These are phyloP conservation scores for Brachymystax lenok DNA, from an alignment of 2,797 vertebrate species.

Conservation along the genomic window DNA sequence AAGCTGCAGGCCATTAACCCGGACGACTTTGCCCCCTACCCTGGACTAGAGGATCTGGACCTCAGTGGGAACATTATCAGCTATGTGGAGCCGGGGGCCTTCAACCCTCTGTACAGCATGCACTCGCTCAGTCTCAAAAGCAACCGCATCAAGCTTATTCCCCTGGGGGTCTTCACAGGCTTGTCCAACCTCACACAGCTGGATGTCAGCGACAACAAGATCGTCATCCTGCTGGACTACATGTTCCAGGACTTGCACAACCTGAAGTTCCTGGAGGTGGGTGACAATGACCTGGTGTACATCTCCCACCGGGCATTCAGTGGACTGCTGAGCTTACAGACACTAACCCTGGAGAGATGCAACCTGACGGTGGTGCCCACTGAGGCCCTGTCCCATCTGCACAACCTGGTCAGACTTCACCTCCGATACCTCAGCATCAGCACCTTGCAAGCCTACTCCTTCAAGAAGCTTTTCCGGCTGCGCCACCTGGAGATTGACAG, in stretches of 20 bases:
- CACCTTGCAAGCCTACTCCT: conserved; percentile 89
- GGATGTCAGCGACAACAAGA: conserved; percentile 99
- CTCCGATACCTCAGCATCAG: conserved; percentile 95
- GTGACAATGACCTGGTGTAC: conserved; percentile 98
- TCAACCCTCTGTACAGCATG: conserved; percentile 92
- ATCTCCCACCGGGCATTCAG: conserved; percentile 97
- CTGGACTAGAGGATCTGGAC: conserved; percentile 94
- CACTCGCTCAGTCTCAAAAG: conserved; percentile 94
- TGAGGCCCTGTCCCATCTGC: conserved; percentile 96
- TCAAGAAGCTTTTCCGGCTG: conserved; percentile 95
- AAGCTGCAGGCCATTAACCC: conserved; percentile 91
- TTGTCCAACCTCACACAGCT: conserved; percentile 93
- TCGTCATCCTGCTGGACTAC: conserved; percentile 97
- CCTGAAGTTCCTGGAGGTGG: conserved; percentile 92
- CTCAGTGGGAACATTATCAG: conserved; percentile 96
- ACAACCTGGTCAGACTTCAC: conserved; percentile 90
- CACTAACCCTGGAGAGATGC: conserved; percentile 93
- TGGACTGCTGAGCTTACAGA: conserved; percentile 91
- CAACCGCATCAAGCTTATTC: conserved; percentile 96
- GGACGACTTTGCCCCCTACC: conserved; percentile 90
- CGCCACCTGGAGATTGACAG: conserved; percentile 91
- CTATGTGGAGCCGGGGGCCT: conserved; percentile 95
- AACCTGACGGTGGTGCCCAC: conserved; percentile 97
- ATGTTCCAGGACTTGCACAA: conserved; percentile 99
- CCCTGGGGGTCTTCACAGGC: conserved; percentile 92